Evolutionary conservation across 2,888 invertebrate genomes (phyloP), one percentile per base, ranked within the genome.

Genomic region (Drosophila incognita): DNA sequence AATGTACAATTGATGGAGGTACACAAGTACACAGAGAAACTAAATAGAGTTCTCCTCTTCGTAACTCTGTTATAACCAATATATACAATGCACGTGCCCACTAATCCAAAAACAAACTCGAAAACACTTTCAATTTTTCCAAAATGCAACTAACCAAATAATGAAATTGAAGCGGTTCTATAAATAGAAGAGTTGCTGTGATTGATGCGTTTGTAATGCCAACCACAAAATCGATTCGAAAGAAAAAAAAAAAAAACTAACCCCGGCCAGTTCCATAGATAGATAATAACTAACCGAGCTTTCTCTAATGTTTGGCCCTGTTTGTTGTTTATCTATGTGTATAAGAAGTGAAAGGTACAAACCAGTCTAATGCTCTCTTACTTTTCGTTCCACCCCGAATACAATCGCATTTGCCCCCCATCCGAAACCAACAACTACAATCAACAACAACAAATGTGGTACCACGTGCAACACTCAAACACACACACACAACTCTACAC

Each of bases 331-430:
- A 82, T 82, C 79, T 82, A 74, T 38, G 27, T 49, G 27, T 49
- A 49, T 89, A 85, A 80, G 87, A 76, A 79, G 70, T 72, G 87
- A 79, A 77, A 89, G 80, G 76, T 89, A 69, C 69, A 77, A 79
- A 79, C 76, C 90, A 89, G 86, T 92, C 92, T 92, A 92, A 92
- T 92, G 82, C 90, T 89, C 89, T 91, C 90, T 92, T 92, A 91
- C 87, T 82, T 86, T 88, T 91, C 83, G 75, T 90, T 90, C 82
- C 82, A 81, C 77, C 73, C 74, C 74, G 81, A 81, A 79, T 82
- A 71, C 77, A 84, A 84, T 74, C 75, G 73, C 79, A 84, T 76
- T 73, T 74, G 65, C 76, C 69, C 76, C 58, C 56, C 56, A 24
- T 2, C 46, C 57, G 57, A 64, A 52, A 68, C 73, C 79, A 74